phyloP scores from a whole-genome alignment of 2,797 vertebrate species.

The Cirrhinus molitorella region DNA sequence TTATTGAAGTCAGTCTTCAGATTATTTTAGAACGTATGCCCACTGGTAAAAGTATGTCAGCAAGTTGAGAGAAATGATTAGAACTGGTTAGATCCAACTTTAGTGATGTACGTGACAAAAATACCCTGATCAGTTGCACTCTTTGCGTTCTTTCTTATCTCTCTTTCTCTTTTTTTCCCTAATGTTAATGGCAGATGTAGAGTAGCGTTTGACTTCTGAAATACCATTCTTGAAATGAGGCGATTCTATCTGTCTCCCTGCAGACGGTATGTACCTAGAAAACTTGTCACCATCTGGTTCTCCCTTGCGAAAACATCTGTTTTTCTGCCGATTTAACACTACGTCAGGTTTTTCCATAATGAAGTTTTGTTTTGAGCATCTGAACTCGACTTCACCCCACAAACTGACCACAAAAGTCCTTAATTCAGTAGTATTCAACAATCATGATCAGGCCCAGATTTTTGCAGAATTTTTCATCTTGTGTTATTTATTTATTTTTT shows the following conservation, averaged over 20 bases:
- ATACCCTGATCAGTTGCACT: background rate
- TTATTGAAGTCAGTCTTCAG: background rate
- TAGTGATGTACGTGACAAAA: background rate
- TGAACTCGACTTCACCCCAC: background rate
- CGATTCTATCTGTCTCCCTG: constrained; percentile 22
- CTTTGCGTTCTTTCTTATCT: background rate
- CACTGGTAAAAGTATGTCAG: background rate
- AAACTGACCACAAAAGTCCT: background rate
- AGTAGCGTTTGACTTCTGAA: background rate
- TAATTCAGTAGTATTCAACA: background rate
- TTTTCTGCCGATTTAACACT: constrained; percentile 27
- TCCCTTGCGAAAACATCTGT: background rate
- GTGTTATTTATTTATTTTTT: too few species aligned
- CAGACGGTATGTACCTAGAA: constrained; percentile 29
- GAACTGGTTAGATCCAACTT: constrained; percentile 4
- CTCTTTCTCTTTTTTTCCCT: background rate
- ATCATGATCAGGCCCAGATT: background rate
- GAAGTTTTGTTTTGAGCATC: background rate
- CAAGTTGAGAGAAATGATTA: background rate
- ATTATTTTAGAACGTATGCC: background rate
- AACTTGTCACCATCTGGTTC: background rate
- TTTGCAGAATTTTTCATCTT: too few species aligned
- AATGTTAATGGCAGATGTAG: background rate
- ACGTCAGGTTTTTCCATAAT: background rate
- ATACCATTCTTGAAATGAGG: constrained; percentile 24